Evolutionary conservation across 2,113 vertebrate species (phyloP).

Genomic region (Entomyzon cyanotis): DNA sequence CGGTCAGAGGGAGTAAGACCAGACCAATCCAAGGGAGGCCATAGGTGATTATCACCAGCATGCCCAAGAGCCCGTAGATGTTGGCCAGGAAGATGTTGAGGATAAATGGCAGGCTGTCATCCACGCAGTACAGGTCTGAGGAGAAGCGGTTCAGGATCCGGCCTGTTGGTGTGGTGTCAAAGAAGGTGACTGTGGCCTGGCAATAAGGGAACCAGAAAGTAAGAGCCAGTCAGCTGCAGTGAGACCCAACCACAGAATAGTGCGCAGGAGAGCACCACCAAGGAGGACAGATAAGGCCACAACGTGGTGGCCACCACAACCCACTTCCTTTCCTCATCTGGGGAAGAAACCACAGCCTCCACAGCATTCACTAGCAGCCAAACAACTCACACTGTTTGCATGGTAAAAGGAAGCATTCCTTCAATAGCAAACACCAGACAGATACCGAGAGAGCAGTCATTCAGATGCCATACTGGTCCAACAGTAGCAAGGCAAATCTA

Average conservation of each 20-base stretch:
- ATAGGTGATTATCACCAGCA: conserved; percentile 84
- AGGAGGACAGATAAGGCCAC: neutral
- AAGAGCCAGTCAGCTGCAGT: neutral
- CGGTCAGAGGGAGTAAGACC: conserved; percentile 80
- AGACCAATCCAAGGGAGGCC: conserved; percentile 90
- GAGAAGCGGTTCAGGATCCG: conserved; percentile 94
- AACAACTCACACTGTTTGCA: neutral
- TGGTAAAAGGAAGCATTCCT: neutral
- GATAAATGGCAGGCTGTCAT: conserved; percentile 90
- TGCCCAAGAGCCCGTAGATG: conserved; percentile 81
- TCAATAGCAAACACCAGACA: neutral
- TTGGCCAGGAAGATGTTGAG: conserved; percentile 93
- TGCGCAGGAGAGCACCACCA: neutral
- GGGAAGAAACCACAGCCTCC: neutral
- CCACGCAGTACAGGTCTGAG: conserved; percentile 89
- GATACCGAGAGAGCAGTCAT: neutral
- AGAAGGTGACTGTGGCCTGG: conserved; percentile 90
- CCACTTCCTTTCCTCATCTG: neutral
- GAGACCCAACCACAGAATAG: neutral
- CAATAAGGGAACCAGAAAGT: neutral
- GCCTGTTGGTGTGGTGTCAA: conserved; percentile 88
- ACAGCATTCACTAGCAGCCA: neutral
- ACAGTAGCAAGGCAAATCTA: neutral
- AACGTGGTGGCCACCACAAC: neutral
- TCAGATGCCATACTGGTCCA: neutral